phyloP scores from a whole-genome alignment of 2,113 vertebrate species.

The Actinemys pallida region DNA sequence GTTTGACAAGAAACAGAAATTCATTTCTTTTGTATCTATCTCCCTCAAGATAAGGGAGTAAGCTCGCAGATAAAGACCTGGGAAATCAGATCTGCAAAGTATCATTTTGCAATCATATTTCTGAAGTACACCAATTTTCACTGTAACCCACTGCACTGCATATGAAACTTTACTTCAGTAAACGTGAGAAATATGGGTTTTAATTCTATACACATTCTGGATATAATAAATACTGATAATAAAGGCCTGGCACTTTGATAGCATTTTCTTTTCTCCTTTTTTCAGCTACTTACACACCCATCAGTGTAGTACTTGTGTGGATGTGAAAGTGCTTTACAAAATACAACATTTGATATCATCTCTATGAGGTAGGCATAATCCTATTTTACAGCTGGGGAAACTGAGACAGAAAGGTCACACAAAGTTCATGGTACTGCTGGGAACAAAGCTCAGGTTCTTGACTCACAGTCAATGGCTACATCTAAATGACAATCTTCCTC shows the following conservation, averaged over 20 bases:
- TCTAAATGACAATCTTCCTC: not conserved
- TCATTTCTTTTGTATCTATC: slow-evolving; percentile 39
- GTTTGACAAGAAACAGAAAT: slow-evolving; percentile 19
- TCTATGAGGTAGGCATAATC: not conserved
- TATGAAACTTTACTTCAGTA: not conserved
- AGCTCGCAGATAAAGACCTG: not conserved
- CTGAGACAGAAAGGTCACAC: not conserved
- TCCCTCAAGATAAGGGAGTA: not conserved
- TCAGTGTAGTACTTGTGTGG: not conserved
- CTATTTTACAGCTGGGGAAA: not conserved
- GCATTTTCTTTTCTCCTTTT: not conserved
- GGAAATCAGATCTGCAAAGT: not conserved
- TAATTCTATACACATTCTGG: not conserved
- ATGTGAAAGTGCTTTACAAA: not conserved
- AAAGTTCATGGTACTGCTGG: not conserved
- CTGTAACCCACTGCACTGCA: not conserved
- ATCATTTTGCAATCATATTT: not conserved
- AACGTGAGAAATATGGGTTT: not conserved
- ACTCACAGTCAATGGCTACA: not conserved
- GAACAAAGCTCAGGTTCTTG: not conserved
- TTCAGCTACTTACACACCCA: not conserved
- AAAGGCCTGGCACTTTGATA: not conserved
- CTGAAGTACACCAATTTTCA: not conserved
- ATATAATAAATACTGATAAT: not conserved
- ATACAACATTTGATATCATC: not conserved